phyloP scores from a whole-genome alignment of 2,888 invertebrate species.

The Trichopria drosophilae region DNA sequence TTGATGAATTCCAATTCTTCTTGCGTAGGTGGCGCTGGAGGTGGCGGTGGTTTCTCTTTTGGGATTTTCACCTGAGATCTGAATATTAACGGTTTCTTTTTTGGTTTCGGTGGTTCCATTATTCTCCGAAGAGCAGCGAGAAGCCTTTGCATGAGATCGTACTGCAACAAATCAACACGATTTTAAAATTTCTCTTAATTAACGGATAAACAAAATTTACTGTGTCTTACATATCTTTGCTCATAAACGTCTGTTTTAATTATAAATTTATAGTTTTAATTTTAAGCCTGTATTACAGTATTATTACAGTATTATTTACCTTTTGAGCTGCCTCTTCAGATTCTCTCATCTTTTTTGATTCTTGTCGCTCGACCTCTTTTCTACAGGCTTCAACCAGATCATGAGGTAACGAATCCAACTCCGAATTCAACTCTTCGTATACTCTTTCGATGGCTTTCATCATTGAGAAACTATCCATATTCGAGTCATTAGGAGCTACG shows the following conservation, averaged over 20 bases:
- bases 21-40: constrained; percentile 40
- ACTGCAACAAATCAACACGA: constrained; percentile 34
- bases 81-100: constrained; percentile 37
- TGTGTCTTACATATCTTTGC: too few relatives aligned
- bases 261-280: too few relatives aligned
- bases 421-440: constrained; percentile 59
- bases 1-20: constrained; percentile 44
- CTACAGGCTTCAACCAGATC: constrained; percentile 62
- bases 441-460: constrained; percentile 64
- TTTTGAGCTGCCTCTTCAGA: constrained; percentile 65
- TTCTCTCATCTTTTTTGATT: constrained; percentile 60
- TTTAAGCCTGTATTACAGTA: too few relatives aligned
- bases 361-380: constrained; percentile 61
- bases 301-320: constrained; percentile 49
- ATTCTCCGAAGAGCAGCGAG: constrained; percentile 45
- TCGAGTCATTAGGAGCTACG: constrained; percentile 64
- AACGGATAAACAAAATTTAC: not conserved
- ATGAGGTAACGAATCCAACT: constrained; percentile 63
- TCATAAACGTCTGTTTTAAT: too few relatives aligned
- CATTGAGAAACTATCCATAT: constrained; percentile 62
- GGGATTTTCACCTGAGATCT: constrained; percentile 40
- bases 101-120: constrained; percentile 47
- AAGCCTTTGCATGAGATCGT: constrained; percentile 47
- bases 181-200: too few relatives aligned
- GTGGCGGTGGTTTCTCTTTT: constrained; percentile 32